Evolutionary conservation across 2,888 invertebrate genomes (phyloP).

Genomic region (Agrotis segetum): DNA sequence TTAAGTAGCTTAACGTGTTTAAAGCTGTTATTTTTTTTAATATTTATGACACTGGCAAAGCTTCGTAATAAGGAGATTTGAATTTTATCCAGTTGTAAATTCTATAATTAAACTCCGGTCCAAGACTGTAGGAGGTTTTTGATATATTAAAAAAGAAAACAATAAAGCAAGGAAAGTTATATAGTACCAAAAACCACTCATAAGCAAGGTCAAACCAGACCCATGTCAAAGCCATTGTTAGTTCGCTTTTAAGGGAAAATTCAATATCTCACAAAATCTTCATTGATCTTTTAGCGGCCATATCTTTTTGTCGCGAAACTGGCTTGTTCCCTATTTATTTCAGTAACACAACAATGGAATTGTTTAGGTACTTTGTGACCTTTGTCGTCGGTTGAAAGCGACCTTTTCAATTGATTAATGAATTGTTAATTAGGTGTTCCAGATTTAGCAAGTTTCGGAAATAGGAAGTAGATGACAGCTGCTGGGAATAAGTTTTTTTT

Average conservation of each 20-base stretch:
- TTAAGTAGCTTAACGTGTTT: slow-evolving; percentile 8
- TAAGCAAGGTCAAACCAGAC: slow-evolving; percentile 66
- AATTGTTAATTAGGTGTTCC: slow-evolving; percentile 34
- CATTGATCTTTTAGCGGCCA: slow-evolving; percentile 74
- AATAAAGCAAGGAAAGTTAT: slow-evolving; percentile 63
- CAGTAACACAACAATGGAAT: slow-evolving; percentile 54
- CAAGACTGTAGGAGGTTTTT: slow-evolving; percentile 22
- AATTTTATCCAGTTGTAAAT: slow-evolving; percentile 59
- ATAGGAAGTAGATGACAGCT: not conserved
- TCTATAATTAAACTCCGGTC: slow-evolving; percentile 72
- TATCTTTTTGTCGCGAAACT: slow-evolving; percentile 70
- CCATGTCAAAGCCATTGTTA: slow-evolving; percentile 81
- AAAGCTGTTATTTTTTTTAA: slow-evolving; percentile 37
- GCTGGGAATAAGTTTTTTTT: too few species aligned
- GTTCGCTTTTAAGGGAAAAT: slow-evolving; percentile 76
- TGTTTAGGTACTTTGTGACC: slow-evolving; percentile 37
- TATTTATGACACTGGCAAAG: slow-evolving; percentile 30
- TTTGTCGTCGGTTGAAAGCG: slow-evolving; percentile 22
- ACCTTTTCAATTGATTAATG: slow-evolving; percentile 41
- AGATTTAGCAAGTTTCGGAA: slow-evolving; percentile 3
- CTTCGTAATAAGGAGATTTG: slow-evolving; percentile 35
- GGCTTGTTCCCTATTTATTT: slow-evolving; percentile 56
- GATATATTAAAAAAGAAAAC: slow-evolving; percentile 74
- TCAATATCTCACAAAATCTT: slow-evolving; percentile 78
- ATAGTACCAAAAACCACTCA: slow-evolving; percentile 58